Evolutionary conservation across 2,797 vertebrate species (phyloP), one percentile per base, ranked within the genome.

Genomic region (Enteromius unitaeniatus): DNA sequence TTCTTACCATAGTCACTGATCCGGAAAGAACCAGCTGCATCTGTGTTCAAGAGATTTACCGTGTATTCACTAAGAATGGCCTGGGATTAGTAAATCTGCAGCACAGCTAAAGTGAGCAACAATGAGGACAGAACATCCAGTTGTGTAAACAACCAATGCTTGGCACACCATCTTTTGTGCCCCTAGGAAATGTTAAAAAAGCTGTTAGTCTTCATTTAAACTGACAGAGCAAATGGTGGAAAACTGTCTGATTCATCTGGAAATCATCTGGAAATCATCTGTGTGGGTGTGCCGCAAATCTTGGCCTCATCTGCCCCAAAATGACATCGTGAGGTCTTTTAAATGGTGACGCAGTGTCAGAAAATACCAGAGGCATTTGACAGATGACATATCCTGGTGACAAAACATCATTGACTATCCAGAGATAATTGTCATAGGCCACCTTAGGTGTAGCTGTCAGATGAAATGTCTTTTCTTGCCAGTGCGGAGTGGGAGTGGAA

Each of bases 101-200:
- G 58, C 81, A 79, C 40, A 37, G 74, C 64, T 78, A 70, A 86
- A 80, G 64, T 65, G 83, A 86, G 79, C 83, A 83, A 84, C 55
- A 85, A 82, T 55, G n/a, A 73, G 83, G 62, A 64, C 70, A 55
- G 53, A 83, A 81, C 68, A 78, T 79, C 65, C 75, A 69, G 70
- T 84, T 87, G 78, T 88, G 70, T 87, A 84, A 88, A 88, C 86
- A 83, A 42, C 15, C 74, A 51, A 21, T 72, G 23, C 69, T 87
- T 82, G 17, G 58, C 84, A 83, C 64, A 49, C 6, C 13, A 49
- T 14, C 51, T 82, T 78, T 49, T 81, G 47, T 49, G 51, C 76
- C 80, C 23, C 58, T 62, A 40, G 34, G 78, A 81, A 77, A 69
- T 64, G 60, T 51, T 73, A 81, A 86, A 23, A 78, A 84, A 87